Evolutionary conservation across 1,140 invertebrate species (phyloP).

Genomic region (Leptinotarsa defecta): DNA sequence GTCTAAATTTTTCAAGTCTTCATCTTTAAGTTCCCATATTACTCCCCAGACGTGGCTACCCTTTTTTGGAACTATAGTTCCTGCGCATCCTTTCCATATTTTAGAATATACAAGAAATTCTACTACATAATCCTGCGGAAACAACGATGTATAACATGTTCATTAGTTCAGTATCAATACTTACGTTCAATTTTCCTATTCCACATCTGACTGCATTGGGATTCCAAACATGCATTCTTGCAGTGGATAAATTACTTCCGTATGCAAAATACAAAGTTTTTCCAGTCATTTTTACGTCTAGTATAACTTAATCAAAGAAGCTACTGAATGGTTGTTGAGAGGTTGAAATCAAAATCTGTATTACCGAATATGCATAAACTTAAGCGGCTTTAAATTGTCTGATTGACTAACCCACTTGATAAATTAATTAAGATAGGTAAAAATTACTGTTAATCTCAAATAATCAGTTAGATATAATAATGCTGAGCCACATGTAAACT

Average conservation of each 20-base stretch:
- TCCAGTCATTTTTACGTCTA: neutral
- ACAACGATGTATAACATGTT: no score
- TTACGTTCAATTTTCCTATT: conserved; percentile 60
- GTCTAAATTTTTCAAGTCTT: conserved; percentile 69
- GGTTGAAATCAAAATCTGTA: no score
- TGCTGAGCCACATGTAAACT: no score
- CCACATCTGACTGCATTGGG: conserved; percentile 66
- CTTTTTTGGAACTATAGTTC: conserved; percentile 71
- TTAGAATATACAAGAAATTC: conserved; percentile 72
- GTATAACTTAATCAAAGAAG: no score
- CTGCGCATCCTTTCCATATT: conserved; percentile 74
- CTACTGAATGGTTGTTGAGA: no score
- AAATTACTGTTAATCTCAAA: no score
- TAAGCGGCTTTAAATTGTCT: no score
- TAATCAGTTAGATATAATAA: no score
- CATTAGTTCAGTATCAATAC: neutral
- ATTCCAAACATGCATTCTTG: conserved; percentile 71
- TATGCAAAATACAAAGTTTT: conserved; percentile 77
- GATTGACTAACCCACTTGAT: no score
- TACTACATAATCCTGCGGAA: conserved; percentile 67
- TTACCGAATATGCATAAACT: no score
- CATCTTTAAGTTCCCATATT: conserved; percentile 74
- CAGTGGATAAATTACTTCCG: conserved; percentile 73
- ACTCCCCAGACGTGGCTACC: conserved; percentile 73
- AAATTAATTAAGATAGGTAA: no score